Evolutionary conservation across 2,888 invertebrate species (phyloP).

Genomic region (Cartodere bifasciata): DNA sequence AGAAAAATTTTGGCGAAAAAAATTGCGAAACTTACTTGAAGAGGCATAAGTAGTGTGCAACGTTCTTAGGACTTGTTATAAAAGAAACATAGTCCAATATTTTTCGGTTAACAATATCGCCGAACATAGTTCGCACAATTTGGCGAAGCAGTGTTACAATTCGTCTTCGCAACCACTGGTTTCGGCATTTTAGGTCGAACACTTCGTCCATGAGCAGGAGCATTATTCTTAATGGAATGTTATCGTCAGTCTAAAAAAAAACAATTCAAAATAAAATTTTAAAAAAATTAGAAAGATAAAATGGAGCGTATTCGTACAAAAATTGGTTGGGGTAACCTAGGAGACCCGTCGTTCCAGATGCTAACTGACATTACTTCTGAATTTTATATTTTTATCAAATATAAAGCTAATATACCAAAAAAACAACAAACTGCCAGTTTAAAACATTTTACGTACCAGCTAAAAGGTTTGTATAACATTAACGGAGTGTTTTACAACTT

Average conservation of each 20-base stretch:
- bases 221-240: slow-evolving; percentile 70
- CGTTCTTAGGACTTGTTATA: slow-evolving; percentile 76
- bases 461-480: too few species aligned
- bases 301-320: too few species aligned
- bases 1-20: background rate
- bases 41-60: slow-evolving; percentile 72
- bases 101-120: slow-evolving; percentile 72
- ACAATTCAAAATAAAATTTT: background rate
- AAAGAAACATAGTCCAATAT: slow-evolving; percentile 80
- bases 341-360: too few species aligned
- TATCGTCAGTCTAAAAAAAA: slow-evolving; percentile 44
- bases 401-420: too few species aligned
- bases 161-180: slow-evolving; percentile 68
- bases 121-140: slow-evolving; percentile 68
- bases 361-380: too few species aligned
- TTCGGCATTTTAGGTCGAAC: slow-evolving; percentile 67
- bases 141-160: slow-evolving; percentile 64
- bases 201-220: slow-evolving; percentile 73
- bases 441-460: too few species aligned
- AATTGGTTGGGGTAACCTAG: too few species aligned
- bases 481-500: too few species aligned
- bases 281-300: slow-evolving; percentile 6
- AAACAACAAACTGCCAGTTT: too few species aligned
- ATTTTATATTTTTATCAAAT: too few species aligned
- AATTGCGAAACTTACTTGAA: slow-evolving; percentile 70